Evolutionary conservation across 2,113 vertebrate species (phyloP), one percentile per base, ranked within the genome.

Genomic region (Daubentonia madagascariensis): DNA sequence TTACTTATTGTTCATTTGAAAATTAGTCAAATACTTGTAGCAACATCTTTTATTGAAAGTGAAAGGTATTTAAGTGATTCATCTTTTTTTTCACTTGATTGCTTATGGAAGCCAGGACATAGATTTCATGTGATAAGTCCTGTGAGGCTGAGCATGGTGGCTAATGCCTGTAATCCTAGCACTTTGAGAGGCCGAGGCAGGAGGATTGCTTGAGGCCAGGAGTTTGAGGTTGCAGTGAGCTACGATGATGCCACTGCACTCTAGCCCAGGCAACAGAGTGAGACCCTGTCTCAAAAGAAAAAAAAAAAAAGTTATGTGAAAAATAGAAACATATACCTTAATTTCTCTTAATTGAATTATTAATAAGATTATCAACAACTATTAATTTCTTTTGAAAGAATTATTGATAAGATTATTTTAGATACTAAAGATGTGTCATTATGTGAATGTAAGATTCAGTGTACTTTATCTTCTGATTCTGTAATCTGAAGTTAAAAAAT

Each of bases 391-490:
- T 20, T 93, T 80, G 54, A 43, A 61, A 79, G 65, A 80, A 30
- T 93, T 93, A 78, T 89, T 45, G 43, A 30, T 79, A 73, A 92
- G n/a, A 48, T 89, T 54, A 76, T 85, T 96, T 73, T 40, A 59
- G 20, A 37, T 72, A 75, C 28, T 88, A 78, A 86, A 85, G 13
- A 45, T 3, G 45, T 61, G 5, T 67, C 1, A 20, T 86, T 96
- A 43, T 25, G 6, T 65, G n/a, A 78, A 61, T 88, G 2, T 67
- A 80, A 79, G 35, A 63, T 54, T 88, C 37, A 79, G 0, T 93
- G 4, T 88, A 95, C 25, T 89, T 85, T 92, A 28, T 94, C 23
- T 75, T 92, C 43, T 95, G 68, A 91, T 89, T 89, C 17, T 96
- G 1, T 87, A 95, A 90, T 88, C 23, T 85, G 52, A 94, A 84